Evolutionary conservation across 1,140 invertebrate genomes (phyloP).

Genomic region (Drosophila ercepeae): DNA sequence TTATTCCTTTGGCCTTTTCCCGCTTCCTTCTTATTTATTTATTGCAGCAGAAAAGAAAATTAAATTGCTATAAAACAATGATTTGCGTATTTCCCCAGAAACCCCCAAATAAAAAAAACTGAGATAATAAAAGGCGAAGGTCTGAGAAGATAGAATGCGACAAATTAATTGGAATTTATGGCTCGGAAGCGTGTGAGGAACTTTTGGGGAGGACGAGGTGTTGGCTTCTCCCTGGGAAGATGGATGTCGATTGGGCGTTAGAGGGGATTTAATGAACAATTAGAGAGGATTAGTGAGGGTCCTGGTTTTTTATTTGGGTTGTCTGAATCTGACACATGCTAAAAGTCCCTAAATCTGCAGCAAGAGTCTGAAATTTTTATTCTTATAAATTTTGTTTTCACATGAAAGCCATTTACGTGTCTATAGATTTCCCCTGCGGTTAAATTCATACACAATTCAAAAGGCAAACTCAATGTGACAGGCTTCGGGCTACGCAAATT

Average conservation of each 20-base stretch:
- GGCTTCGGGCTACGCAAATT: constrained; percentile 38
- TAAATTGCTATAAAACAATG: constrained; percentile 72
- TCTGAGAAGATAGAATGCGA: constrained; percentile 62
- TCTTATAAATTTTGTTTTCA: background rate
- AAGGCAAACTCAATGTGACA: constrained; percentile 57
- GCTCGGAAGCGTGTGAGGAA: constrained; percentile 52
- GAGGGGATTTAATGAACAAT: constrained; percentile 62
- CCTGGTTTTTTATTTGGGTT: background rate
- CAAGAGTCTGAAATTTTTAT: constrained; percentile 17
- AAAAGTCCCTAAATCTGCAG: constrained; percentile 1
- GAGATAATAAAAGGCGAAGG: constrained; percentile 37
- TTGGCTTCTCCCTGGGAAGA: constrained; percentile 6
- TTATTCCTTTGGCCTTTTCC: background rate
- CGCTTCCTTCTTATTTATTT: constrained; percentile 47
- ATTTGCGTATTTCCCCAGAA: constrained; percentile 52
- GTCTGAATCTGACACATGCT: constrained; percentile 19
- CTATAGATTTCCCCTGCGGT: constrained; percentile 43
- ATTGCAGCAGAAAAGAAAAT: constrained; percentile 56
- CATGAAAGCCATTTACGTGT: background rate
- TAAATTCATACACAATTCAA: constrained; percentile 53
- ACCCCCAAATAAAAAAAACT: constrained; percentile 29
- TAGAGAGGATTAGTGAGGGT: constrained; percentile 55
- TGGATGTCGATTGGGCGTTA: constrained; percentile 30
- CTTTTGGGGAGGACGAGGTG: constrained; percentile 3
- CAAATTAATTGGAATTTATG: constrained; percentile 79